phyloP scores from a whole-genome alignment of 2,797 vertebrate species.

The Epinephelus coioides region DNA sequence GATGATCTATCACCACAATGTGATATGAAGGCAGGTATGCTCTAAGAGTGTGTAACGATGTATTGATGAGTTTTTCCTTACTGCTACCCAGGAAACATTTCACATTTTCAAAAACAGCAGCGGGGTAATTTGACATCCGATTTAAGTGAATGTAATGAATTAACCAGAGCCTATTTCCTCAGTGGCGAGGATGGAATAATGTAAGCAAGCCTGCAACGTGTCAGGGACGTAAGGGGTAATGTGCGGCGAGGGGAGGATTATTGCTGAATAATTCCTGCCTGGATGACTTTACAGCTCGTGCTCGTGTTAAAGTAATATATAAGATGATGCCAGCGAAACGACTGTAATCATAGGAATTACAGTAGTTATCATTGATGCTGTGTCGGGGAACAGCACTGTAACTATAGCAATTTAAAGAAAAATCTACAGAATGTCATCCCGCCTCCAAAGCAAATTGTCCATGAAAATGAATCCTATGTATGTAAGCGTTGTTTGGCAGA shows the following conservation, averaged over 20 bases:
- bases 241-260: constrained; percentile 48
- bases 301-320: constrained; percentile 28
- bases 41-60: constrained; percentile 30
- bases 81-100: not conserved
- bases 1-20: constrained; percentile 50
- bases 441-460: constrained; percentile 21
- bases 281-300: constrained; percentile 36
- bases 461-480: constrained; percentile 21
- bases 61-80: constrained; percentile 39
- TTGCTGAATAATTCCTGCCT: constrained; percentile 39
- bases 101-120: constrained; percentile 22
- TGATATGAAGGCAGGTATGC: constrained; percentile 5
- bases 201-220: constrained; percentile 6
- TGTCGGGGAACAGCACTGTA: not conserved
- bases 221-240: constrained; percentile 18
- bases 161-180: constrained; percentile 29
- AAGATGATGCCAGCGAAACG: constrained; percentile 33
- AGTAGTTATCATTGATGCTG: not conserved
- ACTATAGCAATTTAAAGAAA: constrained; percentile 11
- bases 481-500: not conserved
- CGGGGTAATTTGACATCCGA: constrained; percentile 13
- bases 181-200: not conserved
- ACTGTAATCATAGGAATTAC: constrained; percentile 34
- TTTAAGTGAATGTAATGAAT: constrained; percentile 33
- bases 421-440: not conserved